phyloP scores from a whole-genome alignment of 1,140 invertebrate genomes.

The Scaptomyza montana region DNA sequence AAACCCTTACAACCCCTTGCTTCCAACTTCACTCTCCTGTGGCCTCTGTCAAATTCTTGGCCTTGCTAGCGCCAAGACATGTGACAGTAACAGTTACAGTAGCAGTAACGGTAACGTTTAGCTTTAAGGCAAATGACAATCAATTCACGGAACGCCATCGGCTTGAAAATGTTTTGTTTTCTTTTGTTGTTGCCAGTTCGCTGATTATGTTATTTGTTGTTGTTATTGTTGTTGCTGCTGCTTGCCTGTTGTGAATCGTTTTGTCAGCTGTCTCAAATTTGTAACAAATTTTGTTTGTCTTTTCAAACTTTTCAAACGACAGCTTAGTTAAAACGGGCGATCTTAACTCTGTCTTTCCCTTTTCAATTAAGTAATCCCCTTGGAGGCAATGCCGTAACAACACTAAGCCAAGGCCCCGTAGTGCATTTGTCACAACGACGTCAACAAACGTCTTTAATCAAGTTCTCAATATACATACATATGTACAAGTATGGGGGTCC shows the following conservation, averaged over 20 bases:
- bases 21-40: no score
- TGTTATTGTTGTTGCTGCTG: constrained; percentile 16
- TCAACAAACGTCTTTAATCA: neutral
- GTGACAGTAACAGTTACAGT: neutral
- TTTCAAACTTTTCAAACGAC: constrained; percentile 19
- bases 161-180: constrained; percentile 10
- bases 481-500: no score
- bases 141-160: constrained; percentile 36
- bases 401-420: constrained; percentile 2
- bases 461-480: neutral
- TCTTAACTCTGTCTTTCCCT: neutral
- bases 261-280: constrained; percentile 47
- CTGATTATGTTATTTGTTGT: constrained; percentile 18
- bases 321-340: constrained; percentile 6
- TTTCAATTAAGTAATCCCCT: constrained; percentile 3
- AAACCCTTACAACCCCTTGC: neutral
- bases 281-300: constrained; percentile 35
- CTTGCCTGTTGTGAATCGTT: constrained; percentile 15
- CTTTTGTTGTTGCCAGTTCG: neutral
- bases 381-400: constrained; percentile 12
- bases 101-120: neutral
- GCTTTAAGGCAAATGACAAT: constrained; percentile 1
- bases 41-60: constrained; percentile 20
- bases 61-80: neutral
- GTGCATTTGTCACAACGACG: constrained; percentile 14